Evolutionary conservation across 2,113 vertebrate species (phyloP).

Genomic region (Indicator indicator): DNA sequence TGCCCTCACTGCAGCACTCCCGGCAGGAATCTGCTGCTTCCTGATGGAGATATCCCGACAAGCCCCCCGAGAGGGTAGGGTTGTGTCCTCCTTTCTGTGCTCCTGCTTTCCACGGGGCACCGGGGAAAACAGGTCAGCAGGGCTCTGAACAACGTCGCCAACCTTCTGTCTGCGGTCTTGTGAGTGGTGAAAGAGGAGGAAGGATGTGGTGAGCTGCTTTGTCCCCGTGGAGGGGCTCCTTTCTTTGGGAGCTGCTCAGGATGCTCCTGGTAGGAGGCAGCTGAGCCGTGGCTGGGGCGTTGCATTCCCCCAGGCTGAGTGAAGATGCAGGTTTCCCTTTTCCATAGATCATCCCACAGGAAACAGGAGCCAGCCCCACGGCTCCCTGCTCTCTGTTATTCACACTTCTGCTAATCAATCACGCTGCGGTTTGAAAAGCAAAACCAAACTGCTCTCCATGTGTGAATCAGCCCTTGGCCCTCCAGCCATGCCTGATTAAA

Average conservation of each 20-base stretch:
- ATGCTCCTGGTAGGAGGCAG: conserved; percentile 11
- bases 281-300: conserved; percentile 3
- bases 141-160: not conserved
- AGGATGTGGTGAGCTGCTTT: conserved; percentile 20
- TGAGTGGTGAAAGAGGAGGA: not conserved
- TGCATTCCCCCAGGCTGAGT: not conserved
- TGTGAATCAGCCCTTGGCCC: conserved; percentile 8
- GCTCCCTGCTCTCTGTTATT: conserved; percentile 26
- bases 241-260: conserved; percentile 16
- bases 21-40: not conserved
- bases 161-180: not conserved
- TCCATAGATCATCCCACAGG: conserved; percentile 39
- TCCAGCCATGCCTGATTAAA: not conserved
- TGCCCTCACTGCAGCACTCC: not conserved
- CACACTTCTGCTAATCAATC: conserved; percentile 19
- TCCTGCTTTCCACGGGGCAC: not conserved
- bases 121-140: not conserved
- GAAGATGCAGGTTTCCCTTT: conserved; percentile 13
- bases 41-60: not conserved
- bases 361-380: conserved; percentile 30
- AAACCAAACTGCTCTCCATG: conserved; percentile 19
- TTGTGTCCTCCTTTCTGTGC: not conserved
- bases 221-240: not conserved
- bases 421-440: conserved; percentile 31
- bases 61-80: not conserved